Base-by-base conservation (phyloP, 2,888 invertebrate genomes). In the Eutolmus rufibarbis region DNA sequence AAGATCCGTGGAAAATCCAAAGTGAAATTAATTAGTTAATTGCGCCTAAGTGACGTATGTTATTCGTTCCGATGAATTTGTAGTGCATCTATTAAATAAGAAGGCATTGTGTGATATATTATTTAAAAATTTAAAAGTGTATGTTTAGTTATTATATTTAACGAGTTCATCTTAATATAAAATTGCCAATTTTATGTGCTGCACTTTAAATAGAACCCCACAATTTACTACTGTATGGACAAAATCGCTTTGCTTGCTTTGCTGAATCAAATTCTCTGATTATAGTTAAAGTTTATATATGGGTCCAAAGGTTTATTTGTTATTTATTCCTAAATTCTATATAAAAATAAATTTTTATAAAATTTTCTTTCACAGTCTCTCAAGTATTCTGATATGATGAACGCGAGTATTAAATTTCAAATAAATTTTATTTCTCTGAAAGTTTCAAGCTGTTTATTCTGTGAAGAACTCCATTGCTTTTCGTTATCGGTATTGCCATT, bases 161-260 rank as follows among this genome's bases (percentile, higher is more conserved):
- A 7, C 16, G 46, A 46, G 28, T 78, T 16, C 9, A 19, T 19
- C 12, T 2, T 31, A n/a, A 28, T 28, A 79, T 40, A 51, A 79
- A 79, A 79, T 79, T 79, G 79, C 79, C 79, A 79, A 79, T 46
- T 51, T 79, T 51, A 31, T 31, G 31, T 31, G 51, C 23, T n/a
- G n/a, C 14, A 51, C 2, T 51, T 51, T 28, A 66, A 4, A 1
- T 23, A 28, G 28, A 66, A 19, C 23, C 12, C 66, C 3, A 14
- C 12, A 40, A 12, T 40, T 40, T 12, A 12, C 40, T 40, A 12
- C 12, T 3, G 12, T 40, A 40, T 1, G 2, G 12, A 19, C 16
- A 56, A 56, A 34, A 8, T 56, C 19, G 16, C 19, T 28, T 19
- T 57, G n/a, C 57, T 57, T 57, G 19, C 19, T 57, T 5, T n/a